Percentiles rank a stretch among this genome's conserved stretches.
phyloP scores from a whole-genome alignment of 1,140 invertebrate species.

The Nymphalis io region DNA sequence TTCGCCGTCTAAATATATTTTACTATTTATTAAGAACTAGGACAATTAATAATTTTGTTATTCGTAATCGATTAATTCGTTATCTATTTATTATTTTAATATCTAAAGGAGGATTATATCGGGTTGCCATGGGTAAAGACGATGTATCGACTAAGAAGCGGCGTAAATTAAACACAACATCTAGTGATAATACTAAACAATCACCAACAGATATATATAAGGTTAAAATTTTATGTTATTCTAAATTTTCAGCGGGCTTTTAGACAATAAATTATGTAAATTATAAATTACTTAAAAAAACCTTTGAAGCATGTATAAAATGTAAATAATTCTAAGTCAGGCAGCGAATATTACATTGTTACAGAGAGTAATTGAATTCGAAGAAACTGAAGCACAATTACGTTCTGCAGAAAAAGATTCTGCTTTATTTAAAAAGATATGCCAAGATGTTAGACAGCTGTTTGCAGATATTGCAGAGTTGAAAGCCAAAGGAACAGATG shows the following conservation, averaged over 20 bases:
- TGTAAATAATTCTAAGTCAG: too few relatives aligned
- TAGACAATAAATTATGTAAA: background rate
- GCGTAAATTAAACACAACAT: constrained; percentile 65
- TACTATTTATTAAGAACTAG: too few relatives aligned
- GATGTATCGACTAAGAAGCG: constrained; percentile 67
- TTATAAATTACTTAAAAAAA: too few relatives aligned
- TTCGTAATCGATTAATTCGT: too few relatives aligned
- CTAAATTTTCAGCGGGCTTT: too few relatives aligned
- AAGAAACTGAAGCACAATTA: constrained; percentile 87
- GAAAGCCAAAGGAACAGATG: constrained; percentile 81
- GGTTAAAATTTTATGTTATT: constrained; percentile 47
- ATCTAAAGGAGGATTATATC: too few relatives aligned
- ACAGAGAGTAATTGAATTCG: constrained; percentile 85
- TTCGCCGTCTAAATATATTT: too few relatives aligned
- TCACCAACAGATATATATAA: constrained; percentile 68
- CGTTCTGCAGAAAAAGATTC: constrained; percentile 85
- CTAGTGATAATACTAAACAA: constrained; percentile 58
- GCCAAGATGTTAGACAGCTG: constrained; percentile 84
- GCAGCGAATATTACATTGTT: too few relatives aligned
- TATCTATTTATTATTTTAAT: too few relatives aligned
- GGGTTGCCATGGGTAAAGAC: constrained; percentile 66
- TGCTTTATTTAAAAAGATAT: constrained; percentile 84
- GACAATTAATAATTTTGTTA: too few relatives aligned
- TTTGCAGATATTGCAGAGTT: constrained; percentile 85
- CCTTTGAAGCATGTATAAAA: too few relatives aligned